Evolutionary conservation across 1,140 invertebrate genomes (phyloP).

Genomic region (honey bee (Apis mellifera)): DNA sequence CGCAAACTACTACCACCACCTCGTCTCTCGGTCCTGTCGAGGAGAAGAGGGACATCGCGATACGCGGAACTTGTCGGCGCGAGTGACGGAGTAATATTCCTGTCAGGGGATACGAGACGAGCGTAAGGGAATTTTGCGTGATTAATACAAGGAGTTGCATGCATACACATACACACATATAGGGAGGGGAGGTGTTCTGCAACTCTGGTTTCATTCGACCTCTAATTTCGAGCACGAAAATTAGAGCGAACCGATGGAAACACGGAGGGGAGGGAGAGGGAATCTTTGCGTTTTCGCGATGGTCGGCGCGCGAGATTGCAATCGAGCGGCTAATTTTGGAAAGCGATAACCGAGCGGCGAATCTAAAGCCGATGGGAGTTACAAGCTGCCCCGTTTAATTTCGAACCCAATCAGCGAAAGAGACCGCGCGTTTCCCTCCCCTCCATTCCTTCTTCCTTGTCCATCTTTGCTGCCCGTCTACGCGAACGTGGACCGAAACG

Average conservation of each 20-base stretch:
- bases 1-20: conserved; percentile 49
- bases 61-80: background rate
- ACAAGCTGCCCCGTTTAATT: conserved; percentile 56
- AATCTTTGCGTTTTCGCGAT: conserved; percentile 4
- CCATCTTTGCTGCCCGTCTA: background rate
- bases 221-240: background rate
- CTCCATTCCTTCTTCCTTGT: background rate
- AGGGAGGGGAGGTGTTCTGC: too few species aligned
- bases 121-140: background rate
- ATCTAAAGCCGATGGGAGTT: conserved; percentile 45
- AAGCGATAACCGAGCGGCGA: conserved; percentile 56
- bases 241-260: conserved; percentile 14
- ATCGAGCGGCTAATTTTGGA: conserved; percentile 61
- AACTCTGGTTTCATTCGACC: background rate
- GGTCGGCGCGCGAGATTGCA: conserved; percentile 42
- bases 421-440: conserved; percentile 25
- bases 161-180: too few species aligned
- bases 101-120: background rate
- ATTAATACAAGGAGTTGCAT: background rate
- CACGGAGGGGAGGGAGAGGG: too few species aligned
- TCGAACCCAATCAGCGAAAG: conserved; percentile 60
- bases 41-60: background rate
- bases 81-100: too few species aligned
- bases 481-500: too few species aligned
- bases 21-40: background rate